These are phyloP conservation scores for Hyperoodon ampullatus DNA, from an alignment of 2,113 vertebrate species.

Conservation along the genomic window DNA sequence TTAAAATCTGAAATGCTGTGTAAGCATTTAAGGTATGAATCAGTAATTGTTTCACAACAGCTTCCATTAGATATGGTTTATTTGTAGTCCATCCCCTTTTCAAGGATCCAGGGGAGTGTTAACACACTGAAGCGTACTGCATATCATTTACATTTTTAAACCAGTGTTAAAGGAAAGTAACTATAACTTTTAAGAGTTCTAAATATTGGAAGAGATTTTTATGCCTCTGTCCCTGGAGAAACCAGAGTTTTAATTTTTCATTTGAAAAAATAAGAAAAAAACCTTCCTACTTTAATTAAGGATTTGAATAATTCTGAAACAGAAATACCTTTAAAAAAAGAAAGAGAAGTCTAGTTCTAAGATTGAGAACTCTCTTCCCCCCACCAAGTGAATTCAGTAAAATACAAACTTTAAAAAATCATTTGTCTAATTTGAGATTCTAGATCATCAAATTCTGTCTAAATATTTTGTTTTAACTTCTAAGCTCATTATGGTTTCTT, in stretches of 20 bases:
- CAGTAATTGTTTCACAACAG: constrained; percentile 58
- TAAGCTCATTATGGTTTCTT: constrained; percentile 91
- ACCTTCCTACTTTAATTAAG: constrained; percentile 14
- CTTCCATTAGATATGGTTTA: constrained; percentile 73
- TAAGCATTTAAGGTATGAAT: constrained; percentile 69
- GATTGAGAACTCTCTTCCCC: constrained; percentile 65
- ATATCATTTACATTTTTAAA: constrained; percentile 73
- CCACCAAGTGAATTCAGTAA: constrained; percentile 61
- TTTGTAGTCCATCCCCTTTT: constrained; percentile 66
- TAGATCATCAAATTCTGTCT: constrained; percentile 86
- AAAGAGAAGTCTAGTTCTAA: constrained; percentile 38
- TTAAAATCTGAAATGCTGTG: constrained; percentile 80
- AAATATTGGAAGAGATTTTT: constrained; percentile 20
- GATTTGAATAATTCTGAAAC: constrained; percentile 32
- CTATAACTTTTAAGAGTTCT: constrained; percentile 59
- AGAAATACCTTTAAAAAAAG: constrained; percentile 50
- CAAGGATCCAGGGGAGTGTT: constrained; percentile 13
- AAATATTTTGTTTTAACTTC: constrained; percentile 92
- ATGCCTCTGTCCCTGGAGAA: not conserved
- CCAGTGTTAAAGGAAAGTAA: not conserved
- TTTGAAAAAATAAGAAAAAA: constrained; percentile 35
- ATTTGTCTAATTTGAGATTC: constrained; percentile 81
- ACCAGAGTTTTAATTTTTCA: constrained; percentile 10
- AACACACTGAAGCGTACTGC: constrained; percentile 24
- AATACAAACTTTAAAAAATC: constrained; percentile 83